These are phyloP conservation scores for Opisthocomus hoazin DNA, from an alignment of 2,113 vertebrate genomes.

Conservation along the genomic window DNA sequence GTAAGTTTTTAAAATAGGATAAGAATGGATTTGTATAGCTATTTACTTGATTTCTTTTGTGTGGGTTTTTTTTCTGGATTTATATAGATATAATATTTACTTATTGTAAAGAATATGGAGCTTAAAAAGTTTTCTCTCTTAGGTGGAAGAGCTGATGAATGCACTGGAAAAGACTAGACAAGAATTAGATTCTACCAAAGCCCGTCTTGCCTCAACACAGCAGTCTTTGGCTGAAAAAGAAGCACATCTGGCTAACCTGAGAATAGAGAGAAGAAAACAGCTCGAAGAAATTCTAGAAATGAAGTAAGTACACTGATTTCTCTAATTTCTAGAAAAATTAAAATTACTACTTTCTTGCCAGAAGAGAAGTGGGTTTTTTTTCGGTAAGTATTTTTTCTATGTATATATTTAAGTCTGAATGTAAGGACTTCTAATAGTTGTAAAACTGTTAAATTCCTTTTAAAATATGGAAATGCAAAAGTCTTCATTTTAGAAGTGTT, in stretches of 20 bases:
- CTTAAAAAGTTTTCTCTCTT: neutral
- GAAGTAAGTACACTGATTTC: slow-evolving; percentile 83
- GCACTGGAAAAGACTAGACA: slow-evolving; percentile 91
- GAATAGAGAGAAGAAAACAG: slow-evolving; percentile 88
- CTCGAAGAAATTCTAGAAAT: slow-evolving; percentile 96
- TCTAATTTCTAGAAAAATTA: neutral
- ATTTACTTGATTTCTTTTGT: neutral
- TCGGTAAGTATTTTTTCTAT: neutral
- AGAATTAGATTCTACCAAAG: slow-evolving; percentile 90
- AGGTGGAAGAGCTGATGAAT: slow-evolving; percentile 94
- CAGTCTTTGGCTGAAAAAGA: slow-evolving; percentile 90
- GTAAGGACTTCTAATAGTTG: neutral
- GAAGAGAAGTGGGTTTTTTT: rapidly evolving
- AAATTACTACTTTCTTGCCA: neutral
- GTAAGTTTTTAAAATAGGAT: neutral
- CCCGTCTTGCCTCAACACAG: slow-evolving; percentile 89
- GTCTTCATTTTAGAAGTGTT: neutral
- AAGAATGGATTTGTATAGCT: neutral
- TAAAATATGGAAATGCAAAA: neutral
- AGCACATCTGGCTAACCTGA: slow-evolving; percentile 84
- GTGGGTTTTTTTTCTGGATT: neutral
- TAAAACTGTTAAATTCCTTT: neutral
- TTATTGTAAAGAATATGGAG: neutral
- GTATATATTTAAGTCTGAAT: neutral
- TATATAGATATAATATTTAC: neutral